These are phyloP conservation scores for Hanleya hanleyi DNA, from an alignment of 2,888 invertebrate genomes.

Conservation along the genomic window DNA sequence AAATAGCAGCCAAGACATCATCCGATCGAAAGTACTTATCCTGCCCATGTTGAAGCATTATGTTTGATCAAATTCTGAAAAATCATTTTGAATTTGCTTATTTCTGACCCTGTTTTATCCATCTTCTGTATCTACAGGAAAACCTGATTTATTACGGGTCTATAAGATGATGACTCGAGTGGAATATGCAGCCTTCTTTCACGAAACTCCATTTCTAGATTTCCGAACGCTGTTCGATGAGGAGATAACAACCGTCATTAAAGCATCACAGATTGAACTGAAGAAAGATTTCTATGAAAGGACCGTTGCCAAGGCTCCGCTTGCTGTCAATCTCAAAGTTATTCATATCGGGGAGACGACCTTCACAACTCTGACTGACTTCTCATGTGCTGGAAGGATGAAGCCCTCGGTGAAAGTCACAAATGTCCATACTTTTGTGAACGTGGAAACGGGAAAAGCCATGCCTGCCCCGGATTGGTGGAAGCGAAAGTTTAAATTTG, in stretches of 20 bases:
- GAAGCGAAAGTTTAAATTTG: conserved; percentile 42
- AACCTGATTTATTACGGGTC: conserved; percentile 57
- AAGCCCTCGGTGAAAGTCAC: conserved; percentile 51
- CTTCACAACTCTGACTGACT: conserved; percentile 46
- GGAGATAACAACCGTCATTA: conserved; percentile 50
- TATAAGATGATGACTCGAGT: conserved; percentile 61
- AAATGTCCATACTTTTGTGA: conserved; percentile 49
- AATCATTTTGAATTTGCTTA: neutral
- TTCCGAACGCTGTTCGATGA: conserved; percentile 47
- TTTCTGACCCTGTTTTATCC: too few relatives aligned
- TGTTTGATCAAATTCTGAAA: neutral
- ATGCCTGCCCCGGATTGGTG: conserved; percentile 57
- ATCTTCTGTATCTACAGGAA: conserved; percentile 47
- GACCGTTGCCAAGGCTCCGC: conserved; percentile 61
- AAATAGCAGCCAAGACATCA: neutral
- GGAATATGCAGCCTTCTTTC: conserved; percentile 59
- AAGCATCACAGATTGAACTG: conserved; percentile 55
- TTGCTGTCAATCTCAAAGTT: conserved; percentile 50
- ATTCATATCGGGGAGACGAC: conserved; percentile 52
- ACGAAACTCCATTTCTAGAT: conserved; percentile 50
- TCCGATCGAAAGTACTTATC: too few relatives aligned
- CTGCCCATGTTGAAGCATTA: too few relatives aligned
- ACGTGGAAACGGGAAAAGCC: conserved; percentile 41
- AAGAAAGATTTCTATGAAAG: conserved; percentile 58
- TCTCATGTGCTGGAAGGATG: conserved; percentile 49